phyloP scores from a whole-genome alignment of 2,113 vertebrate genomes.

The Bujurquina vittata region DNA sequence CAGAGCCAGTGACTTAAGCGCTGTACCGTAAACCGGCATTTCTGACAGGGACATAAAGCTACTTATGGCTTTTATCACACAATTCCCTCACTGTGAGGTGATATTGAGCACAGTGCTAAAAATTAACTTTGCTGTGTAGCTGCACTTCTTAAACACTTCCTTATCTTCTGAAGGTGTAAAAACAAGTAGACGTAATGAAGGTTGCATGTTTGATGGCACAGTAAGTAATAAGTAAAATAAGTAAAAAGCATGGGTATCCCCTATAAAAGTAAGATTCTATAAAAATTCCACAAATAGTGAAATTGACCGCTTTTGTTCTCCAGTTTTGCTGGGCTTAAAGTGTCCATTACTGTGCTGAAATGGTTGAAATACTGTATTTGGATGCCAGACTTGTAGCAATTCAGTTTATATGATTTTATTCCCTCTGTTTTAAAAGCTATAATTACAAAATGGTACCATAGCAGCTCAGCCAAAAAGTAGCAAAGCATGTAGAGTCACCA shows the following conservation, averaged over 20 bases:
- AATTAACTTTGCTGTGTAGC: slow-evolving; percentile 15
- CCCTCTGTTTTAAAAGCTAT: too few species aligned
- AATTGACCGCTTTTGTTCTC: neutral
- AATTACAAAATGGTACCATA: too few species aligned
- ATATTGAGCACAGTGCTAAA: slow-evolving; percentile 19
- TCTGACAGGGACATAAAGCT: slow-evolving; percentile 40
- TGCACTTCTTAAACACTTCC: slow-evolving; percentile 31
- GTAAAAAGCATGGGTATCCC: neutral
- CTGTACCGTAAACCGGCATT: slow-evolving; percentile 38
- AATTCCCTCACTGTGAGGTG: slow-evolving; percentile 22
- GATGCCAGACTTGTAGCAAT: neutral
- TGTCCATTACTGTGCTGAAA: neutral
- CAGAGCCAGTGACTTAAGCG: slow-evolving; percentile 38
- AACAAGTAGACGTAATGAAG: slow-evolving; percentile 22
- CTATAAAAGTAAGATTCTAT: neutral
- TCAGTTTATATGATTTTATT: neutral
- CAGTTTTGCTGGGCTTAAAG: neutral
- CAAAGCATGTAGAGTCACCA: neutral
- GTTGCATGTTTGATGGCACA: neutral
- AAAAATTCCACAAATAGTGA: neutral
- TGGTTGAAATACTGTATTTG: neutral
- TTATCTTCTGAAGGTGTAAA: slow-evolving; percentile 33
- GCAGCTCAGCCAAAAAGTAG: neutral
- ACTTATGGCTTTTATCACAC: slow-evolving; percentile 32
- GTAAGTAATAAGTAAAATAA: neutral